Conservation (phyloP, 2,113 vertebrate species). For the Mus pahari region DNA sequence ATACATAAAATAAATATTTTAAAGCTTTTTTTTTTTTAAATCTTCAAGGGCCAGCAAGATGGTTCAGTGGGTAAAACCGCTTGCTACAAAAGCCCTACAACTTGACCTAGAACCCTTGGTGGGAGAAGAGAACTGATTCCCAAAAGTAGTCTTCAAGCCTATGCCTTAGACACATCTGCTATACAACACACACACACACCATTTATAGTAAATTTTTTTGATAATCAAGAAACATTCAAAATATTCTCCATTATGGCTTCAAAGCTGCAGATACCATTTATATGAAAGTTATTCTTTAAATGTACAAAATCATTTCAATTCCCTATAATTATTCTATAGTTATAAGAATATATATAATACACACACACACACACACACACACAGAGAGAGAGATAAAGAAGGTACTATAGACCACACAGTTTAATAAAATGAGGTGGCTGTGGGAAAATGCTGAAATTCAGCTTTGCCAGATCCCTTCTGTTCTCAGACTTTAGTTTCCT, state of each 20-base stretch:
- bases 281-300: slow-evolving; percentile 28
- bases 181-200: not conserved
- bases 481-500: not conserved
- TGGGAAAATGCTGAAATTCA: not conserved
- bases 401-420: not conserved
- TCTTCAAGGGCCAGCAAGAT: not conserved
- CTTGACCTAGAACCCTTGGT: not conserved
- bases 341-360: not conserved
- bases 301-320: not conserved
- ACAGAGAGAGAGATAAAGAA: not conserved
- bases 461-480: not conserved
- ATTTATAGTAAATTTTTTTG: not conserved
- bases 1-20: not conserved
- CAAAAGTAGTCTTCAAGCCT: not conserved
- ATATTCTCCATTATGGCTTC: slow-evolving; percentile 20
- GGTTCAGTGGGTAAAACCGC: not conserved
- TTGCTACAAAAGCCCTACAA: not conserved
- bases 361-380: too few relatives aligned
- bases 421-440: not conserved
- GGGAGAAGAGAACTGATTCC: not conserved
- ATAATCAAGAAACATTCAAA: not conserved
- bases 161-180: not conserved
- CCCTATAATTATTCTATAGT: not conserved
- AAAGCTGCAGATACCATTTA: not conserved
- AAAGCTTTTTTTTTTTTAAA: not conserved